Percentiles rank a stretch among this genome's conserved stretches.
Conservation (phyloP, 2,113 vertebrate species). For the Camelus dromedarius region DNA sequence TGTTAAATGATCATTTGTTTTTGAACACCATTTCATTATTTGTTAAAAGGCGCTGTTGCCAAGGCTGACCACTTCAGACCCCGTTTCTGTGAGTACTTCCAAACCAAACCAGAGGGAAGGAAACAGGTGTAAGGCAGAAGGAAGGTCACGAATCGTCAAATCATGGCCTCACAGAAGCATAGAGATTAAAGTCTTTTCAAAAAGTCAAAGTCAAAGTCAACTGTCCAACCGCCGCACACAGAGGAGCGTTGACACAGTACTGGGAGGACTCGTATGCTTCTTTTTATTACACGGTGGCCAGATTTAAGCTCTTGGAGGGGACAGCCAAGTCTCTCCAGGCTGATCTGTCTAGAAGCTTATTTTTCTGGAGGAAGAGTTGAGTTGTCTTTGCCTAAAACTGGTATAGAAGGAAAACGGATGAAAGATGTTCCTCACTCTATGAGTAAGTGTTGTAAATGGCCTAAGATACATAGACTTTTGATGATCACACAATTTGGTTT, state of each 20-base stretch:
- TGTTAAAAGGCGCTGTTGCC: background rate
- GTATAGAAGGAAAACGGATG: background rate
- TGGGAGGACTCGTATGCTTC: background rate
- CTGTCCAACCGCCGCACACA: background rate
- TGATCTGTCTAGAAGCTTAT: background rate
- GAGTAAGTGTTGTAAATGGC: background rate
- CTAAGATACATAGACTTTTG: background rate
- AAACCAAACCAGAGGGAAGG: background rate
- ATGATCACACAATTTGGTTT: background rate
- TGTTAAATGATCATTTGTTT: background rate
- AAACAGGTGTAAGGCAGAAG: background rate
- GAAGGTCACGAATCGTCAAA: background rate
- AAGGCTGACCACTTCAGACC: background rate
- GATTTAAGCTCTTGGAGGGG: background rate
- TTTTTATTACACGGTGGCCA: background rate
- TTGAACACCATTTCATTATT: background rate
- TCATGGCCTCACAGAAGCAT: background rate
- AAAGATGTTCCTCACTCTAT: background rate
- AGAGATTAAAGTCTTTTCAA: background rate
- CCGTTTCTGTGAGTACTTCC: background rate
- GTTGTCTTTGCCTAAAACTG: background rate
- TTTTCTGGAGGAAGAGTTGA: background rate
- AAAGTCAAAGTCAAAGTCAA: background rate
- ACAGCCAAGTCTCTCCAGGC: background rate
- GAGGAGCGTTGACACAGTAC: background rate